These are phyloP conservation scores for Drosophila meridionalis DNA, from an alignment of 2,888 invertebrate genomes.

Conservation along the genomic window DNA sequence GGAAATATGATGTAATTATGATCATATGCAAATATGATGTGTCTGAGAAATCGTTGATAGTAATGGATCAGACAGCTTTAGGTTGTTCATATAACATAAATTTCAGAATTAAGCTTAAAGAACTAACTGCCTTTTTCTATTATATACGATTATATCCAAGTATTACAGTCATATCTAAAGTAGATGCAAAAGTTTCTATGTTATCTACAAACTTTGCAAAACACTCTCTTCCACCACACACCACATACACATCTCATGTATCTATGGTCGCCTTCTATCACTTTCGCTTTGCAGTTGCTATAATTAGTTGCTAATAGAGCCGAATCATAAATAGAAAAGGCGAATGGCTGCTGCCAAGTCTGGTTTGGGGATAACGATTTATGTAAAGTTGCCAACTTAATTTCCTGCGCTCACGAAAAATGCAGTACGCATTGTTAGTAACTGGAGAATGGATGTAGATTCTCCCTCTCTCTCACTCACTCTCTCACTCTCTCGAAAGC, in stretches of 20 bases:
- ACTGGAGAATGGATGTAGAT: constrained; percentile 2
- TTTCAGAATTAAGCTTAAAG: too few species aligned
- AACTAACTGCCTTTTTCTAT: too few species aligned
- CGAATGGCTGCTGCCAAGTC: neutral
- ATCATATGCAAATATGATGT: too few species aligned
- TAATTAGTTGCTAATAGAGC: neutral
- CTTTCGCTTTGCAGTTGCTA: neutral
- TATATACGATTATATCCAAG: too few species aligned
- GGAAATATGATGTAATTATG: too few species aligned
- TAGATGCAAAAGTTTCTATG: too few species aligned
- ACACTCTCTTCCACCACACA: too few species aligned
- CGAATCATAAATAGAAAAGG: constrained; percentile 7
- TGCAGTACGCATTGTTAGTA: constrained; percentile 48
- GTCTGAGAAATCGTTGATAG: too few species aligned
- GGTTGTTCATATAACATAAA: too few species aligned
- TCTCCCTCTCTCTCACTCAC: neutral
- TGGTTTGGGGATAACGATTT: constrained; percentile 45
- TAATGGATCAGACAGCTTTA: too few species aligned
- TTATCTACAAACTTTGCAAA: too few species aligned
- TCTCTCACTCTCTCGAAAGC: constrained; percentile 16
- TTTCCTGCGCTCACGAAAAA: constrained; percentile 58
- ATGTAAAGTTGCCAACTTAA: constrained; percentile 66
- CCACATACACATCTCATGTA: neutral
- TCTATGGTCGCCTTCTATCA: neutral
- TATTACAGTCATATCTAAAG: too few species aligned